Conservation (phyloP, 1,140 invertebrate species). For the Mya arenaria region DNA sequence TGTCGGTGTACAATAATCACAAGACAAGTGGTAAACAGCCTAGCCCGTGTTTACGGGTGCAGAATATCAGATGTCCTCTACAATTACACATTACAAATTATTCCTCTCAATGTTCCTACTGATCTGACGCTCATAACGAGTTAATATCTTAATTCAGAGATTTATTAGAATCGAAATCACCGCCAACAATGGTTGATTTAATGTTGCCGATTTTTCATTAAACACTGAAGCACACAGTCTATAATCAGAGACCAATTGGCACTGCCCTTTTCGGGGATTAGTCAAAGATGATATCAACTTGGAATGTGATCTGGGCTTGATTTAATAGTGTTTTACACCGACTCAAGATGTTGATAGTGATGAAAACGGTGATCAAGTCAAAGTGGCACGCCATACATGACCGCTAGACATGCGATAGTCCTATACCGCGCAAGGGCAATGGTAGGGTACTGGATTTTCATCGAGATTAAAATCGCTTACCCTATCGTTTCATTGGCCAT, state of each 20-base stretch:
- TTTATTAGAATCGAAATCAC: slow-evolving; percentile 42
- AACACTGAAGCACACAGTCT: slow-evolving; percentile 10
- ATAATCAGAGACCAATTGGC: slow-evolving; percentile 41
- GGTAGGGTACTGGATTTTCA: background rate
- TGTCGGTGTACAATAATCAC: slow-evolving; percentile 20
- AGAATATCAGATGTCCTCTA: slow-evolving; percentile 39
- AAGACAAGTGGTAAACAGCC: slow-evolving; percentile 38
- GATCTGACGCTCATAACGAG: slow-evolving; percentile 12
- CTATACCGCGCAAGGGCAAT: background rate
- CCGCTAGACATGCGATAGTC: slow-evolving; percentile 31
- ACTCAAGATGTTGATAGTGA: background rate
- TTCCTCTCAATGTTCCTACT: slow-evolving; percentile 38
- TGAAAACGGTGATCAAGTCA: slow-evolving; percentile 46
- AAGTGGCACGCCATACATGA: slow-evolving; percentile 12
- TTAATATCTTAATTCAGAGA: slow-evolving; percentile 53
- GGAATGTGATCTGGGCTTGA: slow-evolving; percentile 35
- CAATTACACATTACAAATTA: slow-evolving; percentile 61
- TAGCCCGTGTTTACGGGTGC: slow-evolving; percentile 40
- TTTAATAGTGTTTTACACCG: slow-evolving; percentile 49
- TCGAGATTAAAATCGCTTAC: background rate
- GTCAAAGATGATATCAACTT: slow-evolving; percentile 51
- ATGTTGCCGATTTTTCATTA: slow-evolving; percentile 52
- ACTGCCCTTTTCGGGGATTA: slow-evolving; percentile 47
- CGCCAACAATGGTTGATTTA: slow-evolving; percentile 36
- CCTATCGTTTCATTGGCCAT: background rate